Evolutionary conservation across 2,888 invertebrate genomes (phyloP).

Genomic region (Ferdinandea cuprea): DNA sequence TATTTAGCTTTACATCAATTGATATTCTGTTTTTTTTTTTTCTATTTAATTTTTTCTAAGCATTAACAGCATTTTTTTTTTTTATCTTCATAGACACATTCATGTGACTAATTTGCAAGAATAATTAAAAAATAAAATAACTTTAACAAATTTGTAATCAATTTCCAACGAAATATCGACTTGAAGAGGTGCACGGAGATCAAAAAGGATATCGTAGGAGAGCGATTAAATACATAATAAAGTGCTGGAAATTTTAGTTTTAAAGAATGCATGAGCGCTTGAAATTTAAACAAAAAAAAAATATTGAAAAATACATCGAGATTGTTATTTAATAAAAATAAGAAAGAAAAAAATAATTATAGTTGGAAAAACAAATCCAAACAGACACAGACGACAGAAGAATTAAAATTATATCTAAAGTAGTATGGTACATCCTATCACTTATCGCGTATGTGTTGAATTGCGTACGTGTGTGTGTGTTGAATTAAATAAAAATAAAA

Average conservation of each 20-base stretch:
- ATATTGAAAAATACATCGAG: neutral
- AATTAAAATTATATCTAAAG: neutral
- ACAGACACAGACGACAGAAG: constrained; percentile 6
- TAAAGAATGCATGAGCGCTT: too few relatives aligned
- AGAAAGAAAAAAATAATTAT: constrained; percentile 6
- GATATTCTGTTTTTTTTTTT: constrained; percentile 19
- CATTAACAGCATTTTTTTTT: constrained; percentile 39
- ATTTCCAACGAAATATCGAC: constrained; percentile 10
- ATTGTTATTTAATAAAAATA: neutral
- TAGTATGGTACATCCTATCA: constrained; percentile 45
- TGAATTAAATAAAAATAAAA: constrained; percentile 45
- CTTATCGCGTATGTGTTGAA: constrained; percentile 64
- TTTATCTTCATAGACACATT: constrained; percentile 14
- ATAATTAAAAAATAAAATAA: constrained; percentile 23
- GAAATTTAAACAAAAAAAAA: too few relatives aligned
- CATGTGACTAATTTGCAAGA: constrained; percentile 2
- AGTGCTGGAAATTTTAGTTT: constrained; percentile 4
- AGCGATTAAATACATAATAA: neutral
- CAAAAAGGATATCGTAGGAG: constrained; percentile 3
- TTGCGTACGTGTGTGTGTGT: constrained; percentile 30
- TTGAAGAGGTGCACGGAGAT: constrained; percentile 29
- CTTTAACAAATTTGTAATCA: constrained; percentile 18
- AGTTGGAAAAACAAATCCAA: constrained; percentile 5
- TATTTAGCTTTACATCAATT: constrained; percentile 70
- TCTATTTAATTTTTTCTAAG: constrained; percentile 56